A percentile compares a stretch with the other conserved stretches of the same genome.
These are phyloP conservation scores for Rallus limicola DNA, from an alignment of 2,113 vertebrate genomes.

Conservation along the genomic window DNA sequence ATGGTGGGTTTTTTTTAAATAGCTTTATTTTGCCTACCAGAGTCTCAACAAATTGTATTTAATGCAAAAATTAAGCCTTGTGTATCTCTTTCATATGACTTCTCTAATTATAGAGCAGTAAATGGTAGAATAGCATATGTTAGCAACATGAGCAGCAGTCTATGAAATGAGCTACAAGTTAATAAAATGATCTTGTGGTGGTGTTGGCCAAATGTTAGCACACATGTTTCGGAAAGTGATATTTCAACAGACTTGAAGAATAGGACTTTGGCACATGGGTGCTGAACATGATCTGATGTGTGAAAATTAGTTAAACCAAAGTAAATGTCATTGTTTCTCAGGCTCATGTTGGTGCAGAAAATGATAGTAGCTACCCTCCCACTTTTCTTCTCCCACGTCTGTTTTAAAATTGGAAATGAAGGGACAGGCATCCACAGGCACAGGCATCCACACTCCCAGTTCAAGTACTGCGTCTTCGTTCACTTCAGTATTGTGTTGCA, in stretches of 20 bases:
- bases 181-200: conserved; percentile 75
- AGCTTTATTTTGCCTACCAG: conserved; percentile 25
- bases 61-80: conserved; percentile 66
- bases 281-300: conserved; percentile 23
- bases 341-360: conserved; percentile 12
- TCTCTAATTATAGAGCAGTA: conserved; percentile 75
- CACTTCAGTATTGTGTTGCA: background rate
- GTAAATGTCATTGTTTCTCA: conserved; percentile 64
- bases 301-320: conserved; percentile 58
- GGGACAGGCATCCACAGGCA: background rate
- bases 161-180: conserved; percentile 78
- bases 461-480: background rate
- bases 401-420: conserved; percentile 38
- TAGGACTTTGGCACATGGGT: conserved; percentile 47
- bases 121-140: conserved; percentile 74
- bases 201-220: conserved; percentile 76
- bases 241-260: conserved; percentile 75
- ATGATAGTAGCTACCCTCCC: conserved; percentile 23
- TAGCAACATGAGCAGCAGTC: conserved; percentile 79
- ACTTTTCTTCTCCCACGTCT: background rate
- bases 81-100: conserved; percentile 73
- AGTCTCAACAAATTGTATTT: conserved; percentile 66
- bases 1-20: background rate
- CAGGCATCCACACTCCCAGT: background rate
- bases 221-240: conserved; percentile 70